Percentiles rank a stretch among this genome's conserved stretches.
phyloP scores from a whole-genome alignment of 2,888 invertebrate genomes.

The Lymantria monacha region DNA sequence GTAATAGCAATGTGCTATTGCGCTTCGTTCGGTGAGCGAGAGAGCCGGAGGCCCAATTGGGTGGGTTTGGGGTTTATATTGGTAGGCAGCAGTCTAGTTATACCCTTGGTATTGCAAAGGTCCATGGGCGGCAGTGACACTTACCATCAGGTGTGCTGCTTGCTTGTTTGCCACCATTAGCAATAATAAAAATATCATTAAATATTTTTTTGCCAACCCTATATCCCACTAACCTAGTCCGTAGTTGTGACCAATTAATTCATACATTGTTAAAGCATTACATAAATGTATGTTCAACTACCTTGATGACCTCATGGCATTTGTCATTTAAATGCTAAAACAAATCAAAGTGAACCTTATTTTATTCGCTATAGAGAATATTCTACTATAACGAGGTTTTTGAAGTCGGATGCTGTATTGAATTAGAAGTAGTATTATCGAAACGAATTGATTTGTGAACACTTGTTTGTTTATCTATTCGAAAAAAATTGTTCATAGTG shows the following conservation, averaged over 20 bases:
- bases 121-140: too few species aligned
- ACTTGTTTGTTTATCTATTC: background rate
- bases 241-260: background rate
- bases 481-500: too few species aligned
- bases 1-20: too few species aligned
- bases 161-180: too few species aligned
- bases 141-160: too few species aligned
- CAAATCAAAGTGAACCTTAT: slow-evolving; percentile 8
- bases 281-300: slow-evolving; percentile 35
- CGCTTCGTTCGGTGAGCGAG: too few species aligned
- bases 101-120: too few species aligned
- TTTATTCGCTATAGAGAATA: background rate
- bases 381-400: background rate
- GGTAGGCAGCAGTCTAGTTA: too few species aligned
- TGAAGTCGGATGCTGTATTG: slow-evolving; percentile 5
- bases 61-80: too few species aligned
- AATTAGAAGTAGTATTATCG: slow-evolving; percentile 16
- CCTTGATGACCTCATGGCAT: slow-evolving; percentile 49
- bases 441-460: slow-evolving; percentile 15
- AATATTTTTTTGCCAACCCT: background rate
- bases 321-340: slow-evolving; percentile 17
- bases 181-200: too few species aligned
- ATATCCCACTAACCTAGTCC: background rate
- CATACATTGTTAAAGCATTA: slow-evolving; percentile 32
- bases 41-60: too few species aligned